A percentile compares a stretch with the other conserved stretches of the same genome.
These are phyloP conservation scores for Dolichomitus sp. DNA, from an alignment of 2,888 invertebrate genomes.

Conservation along the genomic window DNA sequence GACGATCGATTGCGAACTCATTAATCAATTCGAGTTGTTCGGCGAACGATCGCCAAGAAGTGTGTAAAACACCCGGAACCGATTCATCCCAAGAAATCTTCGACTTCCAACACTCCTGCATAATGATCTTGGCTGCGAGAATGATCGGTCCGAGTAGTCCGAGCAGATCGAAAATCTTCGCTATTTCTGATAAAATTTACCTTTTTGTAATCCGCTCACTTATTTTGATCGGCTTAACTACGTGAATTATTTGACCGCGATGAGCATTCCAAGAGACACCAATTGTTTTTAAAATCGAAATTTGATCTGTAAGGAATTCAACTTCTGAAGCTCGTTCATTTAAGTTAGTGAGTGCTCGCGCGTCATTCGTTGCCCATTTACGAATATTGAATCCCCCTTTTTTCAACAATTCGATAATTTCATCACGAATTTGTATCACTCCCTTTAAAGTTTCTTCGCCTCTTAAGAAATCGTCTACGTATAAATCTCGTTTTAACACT, in stretches of 20 bases:
- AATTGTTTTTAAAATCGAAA: too few relatives aligned
- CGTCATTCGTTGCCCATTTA: conserved; percentile 7
- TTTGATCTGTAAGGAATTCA: not conserved
- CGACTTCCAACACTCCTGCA: conserved; percentile 8
- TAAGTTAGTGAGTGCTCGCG: not conserved
- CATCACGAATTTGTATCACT: not conserved
- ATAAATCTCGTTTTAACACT: not conserved
- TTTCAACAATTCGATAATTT: conserved; percentile 4
- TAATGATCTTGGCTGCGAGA: conserved; percentile 4
- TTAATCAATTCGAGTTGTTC: not conserved
- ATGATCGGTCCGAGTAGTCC: conserved; percentile 20
- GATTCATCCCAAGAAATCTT: conserved; percentile 34
- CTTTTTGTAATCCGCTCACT: not conserved
- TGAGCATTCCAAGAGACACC: too few relatives aligned
- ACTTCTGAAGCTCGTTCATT: not conserved
- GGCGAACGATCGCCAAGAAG: not conserved
- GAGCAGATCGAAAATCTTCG: conserved; percentile 24
- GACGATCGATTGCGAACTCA: not conserved
- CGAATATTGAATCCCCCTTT: not conserved
- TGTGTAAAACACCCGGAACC: not conserved
- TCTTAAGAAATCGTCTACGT: conserved; percentile 18
- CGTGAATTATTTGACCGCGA: too few relatives aligned
- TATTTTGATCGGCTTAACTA: conserved; percentile 4
- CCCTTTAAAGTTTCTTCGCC: not conserved
- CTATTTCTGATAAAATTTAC: not conserved